Evolutionary conservation across 2,888 invertebrate genomes (phyloP).

Genomic region (Drosophila yooni): DNA sequence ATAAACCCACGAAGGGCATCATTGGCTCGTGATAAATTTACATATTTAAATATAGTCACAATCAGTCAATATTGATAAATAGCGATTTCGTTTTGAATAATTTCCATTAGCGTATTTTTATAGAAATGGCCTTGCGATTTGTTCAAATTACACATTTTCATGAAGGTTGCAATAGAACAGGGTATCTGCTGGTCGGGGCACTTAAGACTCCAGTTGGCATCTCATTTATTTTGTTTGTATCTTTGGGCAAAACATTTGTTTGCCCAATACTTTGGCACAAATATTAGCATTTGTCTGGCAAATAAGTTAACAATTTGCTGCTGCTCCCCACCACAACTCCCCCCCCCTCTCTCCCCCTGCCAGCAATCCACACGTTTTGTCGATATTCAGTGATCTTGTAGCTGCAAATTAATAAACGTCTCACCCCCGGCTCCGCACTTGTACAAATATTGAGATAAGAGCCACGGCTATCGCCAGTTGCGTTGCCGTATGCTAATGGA

Average conservation of each 20-base stretch:
- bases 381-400: constrained; percentile 74
- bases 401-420: constrained; percentile 76
- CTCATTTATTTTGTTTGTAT: constrained; percentile 25
- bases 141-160: background rate
- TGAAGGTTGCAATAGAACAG: background rate
- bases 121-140: background rate
- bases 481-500: constrained; percentile 32
- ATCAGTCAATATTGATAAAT: background rate
- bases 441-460: constrained; percentile 48
- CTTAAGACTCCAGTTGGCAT: background rate
- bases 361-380: constrained; percentile 26
- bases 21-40: background rate
- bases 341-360: background rate
- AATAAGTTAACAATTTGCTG: constrained; percentile 57
- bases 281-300: constrained; percentile 65
- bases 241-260: constrained; percentile 53
- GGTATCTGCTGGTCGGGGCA: background rate
- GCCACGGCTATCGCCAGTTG: constrained; percentile 26
- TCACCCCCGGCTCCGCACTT: constrained; percentile 38
- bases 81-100: background rate
- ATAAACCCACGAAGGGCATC: background rate
- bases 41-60: background rate
- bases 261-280: constrained; percentile 69
- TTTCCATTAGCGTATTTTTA: background rate
- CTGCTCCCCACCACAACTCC: background rate